A percentile compares a stretch with the other conserved stretches of the same genome.
Evolutionary conservation across 2,888 invertebrate genomes (phyloP).

Genomic region (Cryptus viduatorius): DNA sequence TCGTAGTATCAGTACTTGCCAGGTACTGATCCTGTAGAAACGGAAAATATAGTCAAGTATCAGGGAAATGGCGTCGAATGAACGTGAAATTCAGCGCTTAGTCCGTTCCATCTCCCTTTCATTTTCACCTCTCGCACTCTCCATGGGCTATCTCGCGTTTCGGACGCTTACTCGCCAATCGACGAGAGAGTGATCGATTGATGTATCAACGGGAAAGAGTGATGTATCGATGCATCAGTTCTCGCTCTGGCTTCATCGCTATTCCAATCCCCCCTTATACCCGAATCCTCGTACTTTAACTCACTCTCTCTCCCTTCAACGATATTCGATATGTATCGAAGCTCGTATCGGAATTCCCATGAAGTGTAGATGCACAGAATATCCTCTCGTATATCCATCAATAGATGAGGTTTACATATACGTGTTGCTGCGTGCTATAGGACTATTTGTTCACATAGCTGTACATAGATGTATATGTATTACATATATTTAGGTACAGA

Average conservation of each 20-base stretch:
- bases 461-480: neutral
- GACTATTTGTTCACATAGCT: neutral
- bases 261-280: neutral
- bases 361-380: conserved; percentile 41
- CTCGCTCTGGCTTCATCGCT: conserved; percentile 36
- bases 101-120: conserved; percentile 7
- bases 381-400: conserved; percentile 47
- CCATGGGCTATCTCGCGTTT: neutral
- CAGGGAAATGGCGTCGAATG: conserved; percentile 32
- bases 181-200: conserved; percentile 55
- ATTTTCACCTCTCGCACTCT: neutral
- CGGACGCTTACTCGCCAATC: conserved; percentile 25
- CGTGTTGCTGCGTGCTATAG: conserved; percentile 9
- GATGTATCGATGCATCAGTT: conserved; percentile 56
- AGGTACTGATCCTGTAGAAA: conserved; percentile 4
- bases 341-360: conserved; percentile 50
- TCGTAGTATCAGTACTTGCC: conserved; percentile 1
- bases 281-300: neutral
- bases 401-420: conserved; percentile 32
- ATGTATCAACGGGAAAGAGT: conserved; percentile 49
- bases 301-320: conserved; percentile 21
- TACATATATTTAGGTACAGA: too few species aligned
- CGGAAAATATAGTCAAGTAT: conserved; percentile 33
- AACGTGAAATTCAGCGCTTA: conserved; percentile 18
- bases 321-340: conserved; percentile 57